phyloP scores from a whole-genome alignment of 2,888 invertebrate genomes.

The Campoplex capitator region DNA sequence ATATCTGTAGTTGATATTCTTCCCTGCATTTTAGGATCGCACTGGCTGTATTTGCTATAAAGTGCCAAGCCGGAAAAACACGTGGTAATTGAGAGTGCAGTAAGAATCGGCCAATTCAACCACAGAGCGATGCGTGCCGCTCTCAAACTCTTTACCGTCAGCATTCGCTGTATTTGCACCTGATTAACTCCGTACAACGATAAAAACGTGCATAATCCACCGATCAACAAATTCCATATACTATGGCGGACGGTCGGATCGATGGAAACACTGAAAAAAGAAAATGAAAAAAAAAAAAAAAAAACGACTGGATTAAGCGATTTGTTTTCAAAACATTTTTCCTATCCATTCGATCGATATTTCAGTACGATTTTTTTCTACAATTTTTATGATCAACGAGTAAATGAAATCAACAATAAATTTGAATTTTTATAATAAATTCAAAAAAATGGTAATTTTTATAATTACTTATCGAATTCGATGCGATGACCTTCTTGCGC shows the following conservation, averaged over 20 bases:
- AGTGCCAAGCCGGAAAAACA: constrained; percentile 90
- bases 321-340: neutral
- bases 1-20: constrained; percentile 90
- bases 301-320: neutral
- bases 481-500: constrained; percentile 90
- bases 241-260: constrained; percentile 94
- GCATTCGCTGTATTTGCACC: constrained; percentile 91
- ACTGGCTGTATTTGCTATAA: constrained; percentile 92
- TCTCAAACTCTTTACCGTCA: constrained; percentile 90
- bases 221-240: constrained; percentile 92
- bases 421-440: neutral
- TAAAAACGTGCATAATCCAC: constrained; percentile 92
- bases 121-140: constrained; percentile 91
- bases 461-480: constrained; percentile 88
- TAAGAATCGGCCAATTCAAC: constrained; percentile 93
- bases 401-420: neutral
- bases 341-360: too few species aligned
- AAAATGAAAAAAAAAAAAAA: neutral
- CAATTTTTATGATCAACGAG: neutral
- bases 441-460: neutral
- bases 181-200: constrained; percentile 95
- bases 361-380: neutral
- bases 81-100: constrained; percentile 90
- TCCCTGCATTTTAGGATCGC: constrained; percentile 90
- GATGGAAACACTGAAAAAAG: constrained; percentile 87